Percentiles rank a stretch among this genome's conserved stretches.
Conservation (phyloP, 2,797 vertebrate genomes). For the Lithobates sylvaticus region DNA sequence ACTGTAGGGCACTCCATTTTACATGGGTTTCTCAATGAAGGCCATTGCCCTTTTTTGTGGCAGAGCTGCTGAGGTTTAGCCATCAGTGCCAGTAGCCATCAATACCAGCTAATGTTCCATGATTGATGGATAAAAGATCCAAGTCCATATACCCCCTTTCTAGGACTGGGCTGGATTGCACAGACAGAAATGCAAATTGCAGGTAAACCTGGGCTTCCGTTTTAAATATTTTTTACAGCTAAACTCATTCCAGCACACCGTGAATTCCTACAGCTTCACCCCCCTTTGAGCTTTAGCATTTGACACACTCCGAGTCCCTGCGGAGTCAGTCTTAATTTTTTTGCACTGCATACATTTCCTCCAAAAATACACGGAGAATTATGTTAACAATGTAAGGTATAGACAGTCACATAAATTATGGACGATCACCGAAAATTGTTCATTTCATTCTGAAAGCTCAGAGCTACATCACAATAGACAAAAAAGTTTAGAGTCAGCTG, state of each 20-base stretch:
- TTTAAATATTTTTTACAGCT: neutral
- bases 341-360: neutral
- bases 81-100: too few species aligned
- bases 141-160: too few species aligned
- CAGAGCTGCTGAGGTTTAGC: too few species aligned
- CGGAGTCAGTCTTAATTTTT: neutral
- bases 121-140: too few species aligned
- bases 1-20: too few species aligned
- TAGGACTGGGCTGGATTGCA: too few species aligned
- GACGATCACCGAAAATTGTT: neutral
- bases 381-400: neutral
- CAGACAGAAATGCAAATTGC: too few species aligned
- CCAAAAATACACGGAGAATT: neutral
- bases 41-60: too few species aligned
- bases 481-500: slow-evolving; percentile 1
- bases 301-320: neutral
- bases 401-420: neutral
- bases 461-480: neutral
- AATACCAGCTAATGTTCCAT: too few species aligned
- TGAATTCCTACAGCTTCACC: neutral
- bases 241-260: neutral
- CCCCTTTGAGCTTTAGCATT: neutral
- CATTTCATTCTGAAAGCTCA: neutral
- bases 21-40: too few species aligned
- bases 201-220: neutral